Base-by-base conservation (phyloP, 2,888 invertebrate genomes). In the Stenolophus ochropezus region DNA sequence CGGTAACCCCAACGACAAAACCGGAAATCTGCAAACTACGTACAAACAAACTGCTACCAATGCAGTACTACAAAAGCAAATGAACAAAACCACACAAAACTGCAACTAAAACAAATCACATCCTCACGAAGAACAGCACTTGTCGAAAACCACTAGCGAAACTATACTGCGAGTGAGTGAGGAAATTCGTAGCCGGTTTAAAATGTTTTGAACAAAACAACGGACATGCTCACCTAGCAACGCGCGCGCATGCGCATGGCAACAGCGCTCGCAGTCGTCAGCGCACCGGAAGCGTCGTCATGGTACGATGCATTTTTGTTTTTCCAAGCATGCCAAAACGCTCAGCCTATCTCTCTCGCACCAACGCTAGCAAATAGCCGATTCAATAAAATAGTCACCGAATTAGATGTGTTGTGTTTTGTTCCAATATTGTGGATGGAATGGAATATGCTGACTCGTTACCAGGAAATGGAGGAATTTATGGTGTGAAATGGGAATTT, bases 301-400 rank as follows among this genome's bases (percentile, higher is more conserved):
- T 73, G 80, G 80, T 80, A 80, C 80, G 80, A 42, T 80, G 80
- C 78, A 73, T 85, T 86, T 88, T 87, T 87, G 87, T 86, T 86
- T 86, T 86, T 86, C 88, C 87, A 86, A 87, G 87, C 88, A 87
- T 88, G 86, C 85, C 84, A 85, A 85, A 85, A 85, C 82, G 82
- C 83, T 83, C 82, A 81, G 76, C 74, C 74, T 73, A 42, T 80
- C 75, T 75, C 73, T 11, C 25, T 53, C 25, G 2, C 3, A 53
- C 75, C 18, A 27, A 20, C 51, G 23, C n/a, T 21, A 5, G 27
- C 14, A 33, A 33, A 33, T 69, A 69, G 65, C 25, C 6, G 14
- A 61, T 47, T 77, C 77, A 78, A 65, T 78, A 69, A 78, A 78
- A 78, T 78, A 51, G 78, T 42, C 47, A 78, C 78, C 65, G 65